Base-by-base conservation (phyloP, 1,140 invertebrate genomes). In the Pogonognathellus flavescens region DNA sequence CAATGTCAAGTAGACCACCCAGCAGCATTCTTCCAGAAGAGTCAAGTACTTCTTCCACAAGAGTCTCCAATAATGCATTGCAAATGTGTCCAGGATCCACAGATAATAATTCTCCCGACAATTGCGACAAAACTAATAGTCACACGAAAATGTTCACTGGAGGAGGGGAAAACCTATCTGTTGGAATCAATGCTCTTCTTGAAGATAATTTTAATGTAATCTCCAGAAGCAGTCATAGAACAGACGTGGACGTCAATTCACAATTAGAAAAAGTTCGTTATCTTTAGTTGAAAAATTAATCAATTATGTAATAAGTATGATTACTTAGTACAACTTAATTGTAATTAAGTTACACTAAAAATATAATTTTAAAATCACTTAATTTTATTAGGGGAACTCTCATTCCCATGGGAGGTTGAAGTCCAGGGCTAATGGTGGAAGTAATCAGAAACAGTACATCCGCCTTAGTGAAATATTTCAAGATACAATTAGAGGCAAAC, bases 381-480 rank as follows among this genome's bases (percentile, higher is more conserved):
- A 6, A 0, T 8, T 49, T 25, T 8, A n/a, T 20, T 10, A 50
- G 16, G 18, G 31, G 1, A 10, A 76, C 16, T 76, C 70, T 18
- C 16, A 10, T 2, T 62, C 18, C 0, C 49, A 31, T 10, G 41
- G 31, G 8, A 76, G 16, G 18, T 50, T 50, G 31, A 41, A 41
- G 6, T 41, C 16, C 16, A 76, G 41, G 2, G 0, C 31, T 0
- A 50, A n/a, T 16, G 22, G 25, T 1, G 16, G 41, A 31, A 76
- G 49, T 50, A 50, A 76, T 6, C 25, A 11, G 9, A 8, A 76
- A 16, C 14, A 76, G 31, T 76, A 76, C 31, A 49, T 76, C 16
- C 41, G 70, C 0, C n/a, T 76, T 1, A 76, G 70, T 50, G 70
- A 76, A 16, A 50, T 76, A 41, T 76, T 76, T n/a, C 41, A 50